Conservation (phyloP, 1,140 invertebrate genomes). For the Anadara kagoshimensis region DNA sequence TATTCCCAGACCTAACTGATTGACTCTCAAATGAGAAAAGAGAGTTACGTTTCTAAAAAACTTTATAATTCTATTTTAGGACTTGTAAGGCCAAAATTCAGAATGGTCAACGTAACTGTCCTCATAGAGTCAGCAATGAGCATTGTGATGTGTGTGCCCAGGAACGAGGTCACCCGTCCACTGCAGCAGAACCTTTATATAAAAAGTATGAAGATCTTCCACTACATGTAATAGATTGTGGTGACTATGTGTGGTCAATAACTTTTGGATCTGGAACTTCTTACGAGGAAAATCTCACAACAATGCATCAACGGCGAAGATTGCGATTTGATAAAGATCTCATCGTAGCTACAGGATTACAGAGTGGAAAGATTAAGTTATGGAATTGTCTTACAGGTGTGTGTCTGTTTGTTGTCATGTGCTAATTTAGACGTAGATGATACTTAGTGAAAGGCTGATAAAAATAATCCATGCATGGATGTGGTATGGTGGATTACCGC, state of each 20-base stretch:
- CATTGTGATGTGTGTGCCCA: too few species aligned
- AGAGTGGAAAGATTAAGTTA: slow-evolving; percentile 76
- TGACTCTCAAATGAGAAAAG: too few species aligned
- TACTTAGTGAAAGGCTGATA: not conserved
- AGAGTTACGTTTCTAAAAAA: too few species aligned
- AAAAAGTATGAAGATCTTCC: not conserved
- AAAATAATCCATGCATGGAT: not conserved
- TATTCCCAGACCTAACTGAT: too few species aligned
- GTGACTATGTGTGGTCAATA: slow-evolving; percentile 75
- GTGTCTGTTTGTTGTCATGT: slow-evolving; percentile 1
- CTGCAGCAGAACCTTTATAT: too few species aligned
- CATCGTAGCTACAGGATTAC: slow-evolving; percentile 76
- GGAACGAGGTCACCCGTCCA: too few species aligned
- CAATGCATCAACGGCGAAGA: slow-evolving; percentile 60
- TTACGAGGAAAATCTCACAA: slow-evolving; percentile 36
- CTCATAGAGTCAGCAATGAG: too few species aligned
- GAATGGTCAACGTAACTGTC: too few species aligned
- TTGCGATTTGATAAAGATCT: slow-evolving; percentile 66
- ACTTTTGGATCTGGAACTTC: slow-evolving; percentile 74
- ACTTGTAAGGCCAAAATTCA: too few species aligned
- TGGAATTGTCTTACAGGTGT: slow-evolving; percentile 76
- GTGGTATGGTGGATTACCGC: not conserved
- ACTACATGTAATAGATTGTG: slow-evolving; percentile 67
- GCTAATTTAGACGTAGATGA: not conserved
- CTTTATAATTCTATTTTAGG: too few species aligned